These are phyloP conservation scores for Hemicordylus capensis DNA, from an alignment of 2,113 vertebrate species.

Conservation along the genomic window DNA sequence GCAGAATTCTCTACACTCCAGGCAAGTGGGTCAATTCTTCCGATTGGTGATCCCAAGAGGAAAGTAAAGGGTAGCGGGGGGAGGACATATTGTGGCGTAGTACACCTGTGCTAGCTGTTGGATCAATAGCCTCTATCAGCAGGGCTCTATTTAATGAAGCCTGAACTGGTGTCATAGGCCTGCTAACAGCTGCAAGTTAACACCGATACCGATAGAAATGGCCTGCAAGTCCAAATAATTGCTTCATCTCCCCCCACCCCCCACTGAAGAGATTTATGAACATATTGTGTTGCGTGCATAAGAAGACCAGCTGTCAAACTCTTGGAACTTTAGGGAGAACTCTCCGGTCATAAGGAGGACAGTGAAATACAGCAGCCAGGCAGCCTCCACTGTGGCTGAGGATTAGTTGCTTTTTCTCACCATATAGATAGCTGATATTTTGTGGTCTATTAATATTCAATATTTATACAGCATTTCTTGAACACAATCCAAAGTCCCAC, in stretches of 20 bases:
- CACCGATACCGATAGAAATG: conserved; percentile 49
- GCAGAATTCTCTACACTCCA: conserved; percentile 55
- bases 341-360: conserved; percentile 10
- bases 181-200: conserved; percentile 68
- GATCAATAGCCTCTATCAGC: conserved; percentile 81
- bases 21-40: conserved; percentile 58
- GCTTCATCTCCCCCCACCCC: conserved; percentile 60
- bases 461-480: background rate
- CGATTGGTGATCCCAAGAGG: conserved; percentile 68
- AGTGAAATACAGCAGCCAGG: background rate
- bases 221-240: conserved; percentile 71
- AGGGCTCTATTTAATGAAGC: conserved; percentile 79
- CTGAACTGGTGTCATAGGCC: conserved; percentile 55
- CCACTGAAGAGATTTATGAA: conserved; percentile 40
- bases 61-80: conserved; percentile 49
- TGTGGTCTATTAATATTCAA: background rate
- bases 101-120: conserved; percentile 61
- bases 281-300: conserved; percentile 51
- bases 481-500: background rate
- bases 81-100: conserved; percentile 42
- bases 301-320: conserved; percentile 6
- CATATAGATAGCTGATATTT: background rate
- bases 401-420: background rate
- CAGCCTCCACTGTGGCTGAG: background rate
- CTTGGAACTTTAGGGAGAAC: background rate